These are phyloP conservation scores for Hipposideros armiger DNA, from an alignment of 2,113 vertebrate genomes.

Conservation along the genomic window DNA sequence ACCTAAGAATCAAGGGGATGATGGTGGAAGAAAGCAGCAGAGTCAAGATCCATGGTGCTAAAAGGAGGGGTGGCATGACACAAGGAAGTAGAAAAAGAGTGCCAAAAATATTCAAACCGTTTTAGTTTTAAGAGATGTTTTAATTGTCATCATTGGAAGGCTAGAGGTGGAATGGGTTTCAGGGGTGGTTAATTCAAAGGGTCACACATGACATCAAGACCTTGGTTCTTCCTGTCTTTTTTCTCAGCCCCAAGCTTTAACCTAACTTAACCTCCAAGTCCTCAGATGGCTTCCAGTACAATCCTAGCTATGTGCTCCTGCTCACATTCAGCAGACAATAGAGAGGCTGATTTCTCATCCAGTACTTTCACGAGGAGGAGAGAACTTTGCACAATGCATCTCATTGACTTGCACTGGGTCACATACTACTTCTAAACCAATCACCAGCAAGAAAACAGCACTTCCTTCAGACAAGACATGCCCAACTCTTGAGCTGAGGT, in stretches of 20 bases:
- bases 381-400: neutral
- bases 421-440: neutral
- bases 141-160: neutral
- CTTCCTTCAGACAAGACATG: neutral
- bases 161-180: neutral
- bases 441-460: neutral
- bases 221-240: slow-evolving; percentile 5
- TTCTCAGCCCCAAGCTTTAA: neutral
- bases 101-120: neutral
- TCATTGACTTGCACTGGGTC: neutral
- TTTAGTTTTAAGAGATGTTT: neutral
- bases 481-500: neutral
- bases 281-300: neutral
- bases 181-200: neutral
- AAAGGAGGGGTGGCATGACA: neutral
- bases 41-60: neutral
- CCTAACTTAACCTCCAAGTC: neutral
- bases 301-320: neutral
- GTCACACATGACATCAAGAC: neutral
- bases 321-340: neutral
- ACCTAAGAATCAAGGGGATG: neutral
- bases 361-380: neutral
- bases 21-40: neutral
- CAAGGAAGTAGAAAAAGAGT: neutral
- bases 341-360: neutral